Conservation (phyloP, 2,797 vertebrate genomes). For the Emydoidea blandingii region DNA sequence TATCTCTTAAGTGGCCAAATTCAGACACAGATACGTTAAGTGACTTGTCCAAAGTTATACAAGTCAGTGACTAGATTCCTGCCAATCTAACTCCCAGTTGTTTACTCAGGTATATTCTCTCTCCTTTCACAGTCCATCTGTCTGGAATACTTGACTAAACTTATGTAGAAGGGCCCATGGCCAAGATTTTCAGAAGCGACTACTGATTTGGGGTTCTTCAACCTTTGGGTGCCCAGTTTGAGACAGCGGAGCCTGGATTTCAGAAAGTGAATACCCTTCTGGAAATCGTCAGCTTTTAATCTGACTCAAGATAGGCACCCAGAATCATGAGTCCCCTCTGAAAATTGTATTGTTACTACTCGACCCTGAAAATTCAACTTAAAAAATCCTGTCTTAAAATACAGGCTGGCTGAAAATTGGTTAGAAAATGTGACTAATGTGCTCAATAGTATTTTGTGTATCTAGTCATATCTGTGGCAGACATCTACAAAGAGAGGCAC, state of each 20-base stretch:
- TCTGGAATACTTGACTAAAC: neutral
- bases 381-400: neutral
- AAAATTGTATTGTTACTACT: neutral
- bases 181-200: neutral
- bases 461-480: rapidly evolving
- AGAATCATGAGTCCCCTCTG: rapidly evolving
- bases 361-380: neutral
- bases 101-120: neutral
- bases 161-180: neutral
- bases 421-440: too few relatives aligned
- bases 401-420: neutral
- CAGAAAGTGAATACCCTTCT: neutral
- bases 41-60: neutral
- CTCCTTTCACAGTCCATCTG: neutral
- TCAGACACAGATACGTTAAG: neutral
- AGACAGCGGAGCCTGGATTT: neutral
- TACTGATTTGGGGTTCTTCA: neutral
- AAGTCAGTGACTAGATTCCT: neutral
- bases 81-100: neutral
- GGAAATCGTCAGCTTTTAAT: neutral
- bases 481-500: neutral
- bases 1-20: neutral
- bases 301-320: neutral
- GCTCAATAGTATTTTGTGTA: neutral
- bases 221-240: neutral